Percentiles rank a stretch among this genome's conserved stretches.
Conservation (phyloP, 2,888 invertebrate species). For the Torymus tubicola region DNA sequence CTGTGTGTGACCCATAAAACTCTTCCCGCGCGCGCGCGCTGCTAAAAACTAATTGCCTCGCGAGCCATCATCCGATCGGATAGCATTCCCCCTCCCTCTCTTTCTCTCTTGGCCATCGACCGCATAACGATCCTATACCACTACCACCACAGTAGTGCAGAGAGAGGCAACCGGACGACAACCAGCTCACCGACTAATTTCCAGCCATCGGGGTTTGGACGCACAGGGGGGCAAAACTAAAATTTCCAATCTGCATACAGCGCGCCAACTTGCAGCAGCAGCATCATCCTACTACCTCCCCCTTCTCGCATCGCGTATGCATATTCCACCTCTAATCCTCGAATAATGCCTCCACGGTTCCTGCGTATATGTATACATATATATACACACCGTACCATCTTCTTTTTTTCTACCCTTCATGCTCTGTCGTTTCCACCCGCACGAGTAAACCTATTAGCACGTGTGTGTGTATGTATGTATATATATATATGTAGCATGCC, state of each 20-base stretch:
- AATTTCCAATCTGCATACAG: slow-evolving; percentile 48
- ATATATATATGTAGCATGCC: too few species aligned
- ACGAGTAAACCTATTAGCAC: slow-evolving; percentile 48
- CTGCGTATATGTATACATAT: too few species aligned
- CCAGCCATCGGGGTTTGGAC: background rate
- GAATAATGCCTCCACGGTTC: slow-evolving; percentile 5
- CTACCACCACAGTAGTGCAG: background rate
- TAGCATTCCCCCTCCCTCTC: too few species aligned
- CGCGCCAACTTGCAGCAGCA: background rate
- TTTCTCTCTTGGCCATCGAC: too few species aligned
- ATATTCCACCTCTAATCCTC: slow-evolving; percentile 44
- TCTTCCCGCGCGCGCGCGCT: too few species aligned
- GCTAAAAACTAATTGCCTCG: too few species aligned
- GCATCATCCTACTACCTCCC: too few species aligned
- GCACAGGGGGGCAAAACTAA: slow-evolving; percentile 23
- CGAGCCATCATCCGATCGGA: too few species aligned
- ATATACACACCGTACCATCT: background rate
- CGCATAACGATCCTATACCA: too few species aligned
- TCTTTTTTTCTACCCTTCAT: slow-evolving; percentile 2
- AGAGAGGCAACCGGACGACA: too few species aligned
- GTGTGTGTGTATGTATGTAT: background rate
- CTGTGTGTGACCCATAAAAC: too few species aligned
- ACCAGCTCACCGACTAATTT: slow-evolving; percentile 1
- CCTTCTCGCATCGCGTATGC: slow-evolving; percentile 21
- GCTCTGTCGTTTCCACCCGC: slow-evolving; percentile 1